phyloP scores from a whole-genome alignment of 30 jellyfish, hydroid and myxozoan species.

The Catostylus mosaicus region DNA sequence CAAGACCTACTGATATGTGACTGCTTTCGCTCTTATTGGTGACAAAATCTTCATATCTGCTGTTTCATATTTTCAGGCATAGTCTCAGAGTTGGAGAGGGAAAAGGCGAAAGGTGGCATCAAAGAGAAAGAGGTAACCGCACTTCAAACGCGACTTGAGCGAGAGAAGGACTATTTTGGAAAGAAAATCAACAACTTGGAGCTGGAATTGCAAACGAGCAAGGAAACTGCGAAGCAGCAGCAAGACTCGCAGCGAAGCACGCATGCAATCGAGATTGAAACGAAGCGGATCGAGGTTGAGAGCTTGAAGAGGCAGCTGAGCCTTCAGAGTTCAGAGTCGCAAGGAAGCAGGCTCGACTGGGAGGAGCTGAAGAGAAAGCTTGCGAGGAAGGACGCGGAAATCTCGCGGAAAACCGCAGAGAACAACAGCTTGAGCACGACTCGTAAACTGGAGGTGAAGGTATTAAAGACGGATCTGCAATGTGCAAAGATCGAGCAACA shows the following conservation, averaged over 20 bases:
- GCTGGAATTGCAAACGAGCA: conserved; percentile 28
- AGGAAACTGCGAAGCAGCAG: conserved; percentile 50
- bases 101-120: conserved; percentile 28
- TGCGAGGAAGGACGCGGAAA: conserved; percentile 49
- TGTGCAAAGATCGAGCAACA: conserved; percentile 58
- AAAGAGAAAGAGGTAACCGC: conserved; percentile 53
- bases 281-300: conserved; percentile 65
- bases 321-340: conserved; percentile 46
- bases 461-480: conserved; percentile 44
- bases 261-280: conserved; percentile 65
- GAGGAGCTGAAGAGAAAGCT: conserved; percentile 51
- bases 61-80: conserved; percentile 25
- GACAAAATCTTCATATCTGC: too few relatives aligned
- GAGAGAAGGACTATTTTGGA: conserved; percentile 49
- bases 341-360: conserved; percentile 55
- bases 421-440: not conserved
- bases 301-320: conserved; percentile 63
- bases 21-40: too few relatives aligned
- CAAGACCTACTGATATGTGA: too few relatives aligned
- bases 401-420: conserved; percentile 11
- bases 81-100: conserved; percentile 64
- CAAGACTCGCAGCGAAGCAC: conserved; percentile 54
- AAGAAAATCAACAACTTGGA: conserved; percentile 50
- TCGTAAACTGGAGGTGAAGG: conserved; percentile 20
- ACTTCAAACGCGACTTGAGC: conserved; percentile 41